Conservation (phyloP, 2,888 invertebrate genomes). For the Cistogaster globosa region DNA sequence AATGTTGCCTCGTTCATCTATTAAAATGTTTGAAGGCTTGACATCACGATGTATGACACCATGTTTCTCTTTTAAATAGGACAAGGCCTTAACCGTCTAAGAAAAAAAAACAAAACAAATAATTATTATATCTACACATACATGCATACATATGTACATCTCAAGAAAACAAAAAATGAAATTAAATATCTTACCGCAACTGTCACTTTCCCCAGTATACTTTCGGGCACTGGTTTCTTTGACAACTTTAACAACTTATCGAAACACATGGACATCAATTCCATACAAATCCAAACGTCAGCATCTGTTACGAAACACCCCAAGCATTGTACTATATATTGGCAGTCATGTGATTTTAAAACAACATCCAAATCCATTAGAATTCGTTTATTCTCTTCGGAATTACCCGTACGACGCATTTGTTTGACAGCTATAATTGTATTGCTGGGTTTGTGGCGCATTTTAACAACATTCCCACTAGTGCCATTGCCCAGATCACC, state of each 20-base stretch:
- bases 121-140: no score
- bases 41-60: constrained; percentile 99
- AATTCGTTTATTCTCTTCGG: constrained; percentile 98
- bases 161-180: constrained; percentile 53
- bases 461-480: constrained; percentile 98
- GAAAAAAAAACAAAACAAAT: constrained; percentile 75
- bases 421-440: constrained; percentile 98
- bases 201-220: constrained; percentile 97
- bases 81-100: constrained; percentile 96
- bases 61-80: constrained; percentile 98
- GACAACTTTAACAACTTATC: constrained; percentile 96
- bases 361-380: constrained; percentile 99
- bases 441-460: constrained; percentile 93
- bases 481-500: constrained; percentile 97
- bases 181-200: constrained; percentile 89
- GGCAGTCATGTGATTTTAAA: constrained; percentile 97
- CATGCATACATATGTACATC: no score
- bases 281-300: constrained; percentile 99
- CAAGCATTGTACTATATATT: constrained; percentile 97
- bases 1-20: constrained; percentile 97
- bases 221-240: constrained; percentile 96
- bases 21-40: constrained; percentile 98
- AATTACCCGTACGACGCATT: constrained; percentile 98
- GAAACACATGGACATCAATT: constrained; percentile 99
- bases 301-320: constrained; percentile 99